Evolutionary conservation across 2,888 invertebrate genomes (phyloP).

Genomic region (Papilio gigon): DNA sequence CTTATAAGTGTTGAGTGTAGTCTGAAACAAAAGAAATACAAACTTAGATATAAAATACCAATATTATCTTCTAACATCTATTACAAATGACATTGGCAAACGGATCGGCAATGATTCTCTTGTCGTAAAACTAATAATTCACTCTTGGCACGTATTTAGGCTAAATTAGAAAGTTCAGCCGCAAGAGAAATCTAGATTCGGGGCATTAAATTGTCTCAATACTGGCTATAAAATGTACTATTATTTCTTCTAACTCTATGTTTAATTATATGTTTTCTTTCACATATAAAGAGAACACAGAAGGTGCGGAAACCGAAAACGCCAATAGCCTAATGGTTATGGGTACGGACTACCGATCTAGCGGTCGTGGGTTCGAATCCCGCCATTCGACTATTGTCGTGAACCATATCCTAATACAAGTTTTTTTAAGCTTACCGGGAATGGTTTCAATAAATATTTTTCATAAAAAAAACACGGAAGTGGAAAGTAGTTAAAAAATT

Average conservation of each 20-base stretch:
- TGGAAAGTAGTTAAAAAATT: too few relatives aligned
- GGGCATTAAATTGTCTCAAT: constrained; percentile 53
- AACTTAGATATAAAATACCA: too few relatives aligned
- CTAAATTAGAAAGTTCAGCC: constrained; percentile 54
- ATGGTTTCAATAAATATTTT: too few relatives aligned
- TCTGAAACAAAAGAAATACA: constrained; percentile 35
- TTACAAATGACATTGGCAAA: not conserved
- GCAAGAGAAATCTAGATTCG: constrained; percentile 56
- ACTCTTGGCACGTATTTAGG: constrained; percentile 53
- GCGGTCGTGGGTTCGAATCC: too few relatives aligned
- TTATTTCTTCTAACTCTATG: not conserved
- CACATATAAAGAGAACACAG: not conserved
- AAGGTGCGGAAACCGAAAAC: too few relatives aligned
- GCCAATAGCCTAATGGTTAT: too few relatives aligned
- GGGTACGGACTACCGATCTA: too few relatives aligned
- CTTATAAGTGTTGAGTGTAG: not conserved
- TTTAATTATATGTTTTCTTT: not conserved
- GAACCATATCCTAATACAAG: too few relatives aligned
- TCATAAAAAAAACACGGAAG: too few relatives aligned
- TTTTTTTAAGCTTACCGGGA: too few relatives aligned
- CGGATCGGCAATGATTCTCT: constrained; percentile 24
- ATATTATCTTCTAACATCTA: too few relatives aligned
- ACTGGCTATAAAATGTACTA: constrained; percentile 44
- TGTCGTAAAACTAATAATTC: constrained; percentile 42
- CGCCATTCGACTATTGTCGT: too few relatives aligned